Base-by-base conservation (phyloP, 2,888 invertebrate species). In the Melipona beecheii region DNA sequence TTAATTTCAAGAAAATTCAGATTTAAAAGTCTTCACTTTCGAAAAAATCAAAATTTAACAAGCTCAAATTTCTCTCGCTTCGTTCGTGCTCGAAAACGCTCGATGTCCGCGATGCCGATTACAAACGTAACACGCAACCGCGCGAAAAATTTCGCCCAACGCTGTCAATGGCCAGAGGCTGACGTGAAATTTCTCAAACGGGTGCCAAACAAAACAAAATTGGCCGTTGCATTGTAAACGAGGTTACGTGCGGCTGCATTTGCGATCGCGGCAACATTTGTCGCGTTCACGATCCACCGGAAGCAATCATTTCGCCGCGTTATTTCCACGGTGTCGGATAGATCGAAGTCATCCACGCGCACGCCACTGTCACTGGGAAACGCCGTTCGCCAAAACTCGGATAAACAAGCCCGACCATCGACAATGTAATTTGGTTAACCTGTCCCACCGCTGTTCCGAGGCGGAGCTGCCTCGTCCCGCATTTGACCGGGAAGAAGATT, bases 361-460 rank as follows among this genome's bases (percentile, higher is more conserved):
- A 11, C 0, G 21, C 72, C 52, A 27, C 19, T 19, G 31, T 24
- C 24, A 24, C 19, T 2, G 9, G 19, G 21, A 52, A 69, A 70
- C 17, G 54, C 5, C 31, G n/a, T 9, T 13, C 11, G 43, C 43
- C 19, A 21, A 58, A 71, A 43, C 17, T 43, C 11, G 58, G 24
- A 71, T 58, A 71, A 36, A 71, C 71, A 24, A 9, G 11, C 58
- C 43, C 24, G 0, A 2, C 9, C 71, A 24, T 56, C 58, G 24
- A 58, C 71, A 11, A n/a, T 58, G 58, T 43, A 71, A 71, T 71
- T 71, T 58, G 71, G 58, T 58, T 58, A 43, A 71, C 43, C 58
- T n/a, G 19, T 58, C 0, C 58, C 43, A 24, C 24, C 43, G n/a
- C 36, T 24, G 17, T 58, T 19, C 58, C 24, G 31, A 31, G 31